phyloP scores from a whole-genome alignment of 2,797 vertebrate species.

The Sciurus carolinensis region DNA sequence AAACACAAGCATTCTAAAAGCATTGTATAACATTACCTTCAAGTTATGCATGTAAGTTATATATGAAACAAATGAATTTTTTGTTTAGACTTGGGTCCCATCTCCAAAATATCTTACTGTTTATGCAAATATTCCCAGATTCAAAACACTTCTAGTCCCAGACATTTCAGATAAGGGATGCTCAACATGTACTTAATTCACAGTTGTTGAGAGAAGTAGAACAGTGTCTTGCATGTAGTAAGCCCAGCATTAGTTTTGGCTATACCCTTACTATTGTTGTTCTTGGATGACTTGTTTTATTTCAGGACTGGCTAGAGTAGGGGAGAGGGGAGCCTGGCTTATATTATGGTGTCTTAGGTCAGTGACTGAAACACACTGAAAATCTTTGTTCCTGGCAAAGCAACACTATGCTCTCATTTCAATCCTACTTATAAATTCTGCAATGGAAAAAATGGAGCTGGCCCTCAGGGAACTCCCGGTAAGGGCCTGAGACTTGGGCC shows the following conservation, averaged over 20 bases:
- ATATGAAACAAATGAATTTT: background rate
- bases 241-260: background rate
- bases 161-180: background rate
- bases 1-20: background rate
- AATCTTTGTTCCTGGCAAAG: constrained; percentile 83
- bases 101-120: background rate
- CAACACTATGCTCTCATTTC: constrained; percentile 73
- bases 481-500: constrained; percentile 49
- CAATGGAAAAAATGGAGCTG: constrained; percentile 77
- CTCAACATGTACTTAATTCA: background rate
- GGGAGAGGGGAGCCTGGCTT: constrained; percentile 73
- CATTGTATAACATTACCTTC: background rate
- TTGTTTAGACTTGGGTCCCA: constrained; percentile 1
- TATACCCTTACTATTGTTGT: constrained; percentile 36
- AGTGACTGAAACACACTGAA: constrained; percentile 79
- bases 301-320: constrained; percentile 31
- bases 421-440: constrained; percentile 81
- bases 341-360: constrained; percentile 77
- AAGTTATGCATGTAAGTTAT: background rate
- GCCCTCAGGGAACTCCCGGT: constrained; percentile 68
- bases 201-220: background rate
- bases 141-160: background rate
- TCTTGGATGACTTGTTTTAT: constrained; percentile 72
- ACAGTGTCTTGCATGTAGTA: background rate
- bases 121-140: background rate